phyloP scores from a whole-genome alignment of 2,113 vertebrate species.

The Piprites chloris region DNA sequence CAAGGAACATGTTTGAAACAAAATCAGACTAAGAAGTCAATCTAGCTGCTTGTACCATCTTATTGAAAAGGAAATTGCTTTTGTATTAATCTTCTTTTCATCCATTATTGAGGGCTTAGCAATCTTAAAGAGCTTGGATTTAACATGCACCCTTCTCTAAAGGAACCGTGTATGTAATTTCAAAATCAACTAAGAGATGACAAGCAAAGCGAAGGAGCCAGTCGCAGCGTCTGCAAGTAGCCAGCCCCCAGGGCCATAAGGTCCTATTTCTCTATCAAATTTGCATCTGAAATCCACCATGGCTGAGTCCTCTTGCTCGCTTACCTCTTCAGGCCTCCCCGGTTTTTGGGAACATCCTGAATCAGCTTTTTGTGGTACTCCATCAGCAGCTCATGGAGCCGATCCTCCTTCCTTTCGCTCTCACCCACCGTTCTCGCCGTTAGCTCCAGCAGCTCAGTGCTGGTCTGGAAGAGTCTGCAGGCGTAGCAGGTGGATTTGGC shows the following conservation, averaged over 20 bases:
- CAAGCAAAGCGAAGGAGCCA: not conserved
- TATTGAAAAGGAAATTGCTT: not conserved
- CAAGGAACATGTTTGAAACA: not conserved
- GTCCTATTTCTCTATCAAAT: not conserved
- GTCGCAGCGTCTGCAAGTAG: fast-evolving
- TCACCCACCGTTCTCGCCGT: conserved; percentile 84
- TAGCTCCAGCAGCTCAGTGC: conserved; percentile 90
- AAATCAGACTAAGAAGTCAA: not conserved
- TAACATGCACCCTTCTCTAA: fast-evolving
- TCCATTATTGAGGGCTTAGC: not conserved
- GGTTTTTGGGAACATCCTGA: conserved; percentile 79
- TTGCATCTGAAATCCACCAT: fast-evolving
- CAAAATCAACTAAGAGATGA: not conserved
- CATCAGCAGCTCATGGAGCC: conserved; percentile 85
- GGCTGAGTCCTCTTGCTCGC: not conserved
- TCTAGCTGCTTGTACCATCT: not conserved
- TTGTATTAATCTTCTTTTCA: not conserved
- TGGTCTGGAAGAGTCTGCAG: conserved; percentile 90
- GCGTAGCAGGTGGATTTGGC: conserved; percentile 97
- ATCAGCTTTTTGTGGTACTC: conserved; percentile 91
- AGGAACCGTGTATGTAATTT: not conserved
- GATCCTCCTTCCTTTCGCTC: conserved; percentile 78
- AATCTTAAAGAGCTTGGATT: not conserved
- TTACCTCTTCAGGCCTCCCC: conserved; percentile 83
- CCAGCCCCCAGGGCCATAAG: not conserved